phyloP scores from a whole-genome alignment of 2,888 invertebrate genomes.

The Drosophila phalerata region DNA sequence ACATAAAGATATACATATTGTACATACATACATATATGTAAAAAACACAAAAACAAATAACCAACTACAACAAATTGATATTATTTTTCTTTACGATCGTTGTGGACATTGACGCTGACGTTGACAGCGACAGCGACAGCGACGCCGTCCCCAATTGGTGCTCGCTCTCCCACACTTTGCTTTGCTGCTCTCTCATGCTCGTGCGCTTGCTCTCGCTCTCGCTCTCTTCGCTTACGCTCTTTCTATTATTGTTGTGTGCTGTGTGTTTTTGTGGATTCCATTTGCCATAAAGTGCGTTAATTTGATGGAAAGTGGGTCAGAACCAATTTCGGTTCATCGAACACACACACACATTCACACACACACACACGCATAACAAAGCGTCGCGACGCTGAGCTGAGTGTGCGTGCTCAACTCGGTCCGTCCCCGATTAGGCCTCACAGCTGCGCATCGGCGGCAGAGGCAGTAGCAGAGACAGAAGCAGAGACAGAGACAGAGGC shows the following conservation, averaged over 20 bases:
- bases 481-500: background rate
- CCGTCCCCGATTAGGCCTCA: slow-evolving; percentile 2
- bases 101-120: slow-evolving; percentile 1
- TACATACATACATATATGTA: background rate
- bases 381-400: slow-evolving; percentile 23
- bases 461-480: background rate
- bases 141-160: slow-evolving; percentile 56
- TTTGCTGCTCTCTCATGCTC: slow-evolving; percentile 2
- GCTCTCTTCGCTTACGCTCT: slow-evolving; percentile 26
- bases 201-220: background rate
- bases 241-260: slow-evolving; percentile 51
- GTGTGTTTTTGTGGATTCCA: slow-evolving; percentile 66
- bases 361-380: slow-evolving; percentile 70
- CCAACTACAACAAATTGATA: slow-evolving; percentile 23
- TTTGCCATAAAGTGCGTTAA: slow-evolving; percentile 77
- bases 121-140: slow-evolving; percentile 21
- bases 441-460: slow-evolving; percentile 26
- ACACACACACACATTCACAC: slow-evolving; percentile 75
- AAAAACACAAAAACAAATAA: background rate
- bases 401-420: slow-evolving; percentile 39
- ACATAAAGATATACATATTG: background rate
- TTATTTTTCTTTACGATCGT: slow-evolving; percentile 53
- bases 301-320: slow-evolving; percentile 75
- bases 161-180: slow-evolving; percentile 25
- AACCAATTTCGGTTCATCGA: slow-evolving; percentile 78